phyloP scores from a whole-genome alignment of 2,797 vertebrate genomes.

The Pangasius larnaudii region DNA sequence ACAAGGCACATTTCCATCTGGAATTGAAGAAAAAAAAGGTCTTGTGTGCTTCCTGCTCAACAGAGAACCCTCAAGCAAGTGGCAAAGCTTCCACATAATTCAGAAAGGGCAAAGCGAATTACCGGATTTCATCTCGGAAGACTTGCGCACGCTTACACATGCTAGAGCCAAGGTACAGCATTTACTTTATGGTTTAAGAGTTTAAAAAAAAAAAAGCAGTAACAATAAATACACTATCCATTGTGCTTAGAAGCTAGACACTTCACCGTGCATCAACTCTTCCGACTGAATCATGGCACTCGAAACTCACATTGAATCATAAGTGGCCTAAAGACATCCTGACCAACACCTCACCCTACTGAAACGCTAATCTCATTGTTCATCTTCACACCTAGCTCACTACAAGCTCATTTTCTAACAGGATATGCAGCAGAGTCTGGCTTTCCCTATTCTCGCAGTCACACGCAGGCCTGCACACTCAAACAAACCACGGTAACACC shows the following conservation, averaged over 20 bases:
- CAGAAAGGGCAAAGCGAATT: background rate
- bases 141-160: background rate
- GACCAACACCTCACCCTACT: background rate
- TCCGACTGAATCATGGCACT: background rate
- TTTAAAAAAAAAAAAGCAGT: background rate
- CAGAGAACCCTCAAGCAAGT: background rate
- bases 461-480: background rate
- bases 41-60: background rate
- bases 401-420: background rate
- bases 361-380: background rate
- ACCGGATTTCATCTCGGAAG: background rate
- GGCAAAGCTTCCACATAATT: background rate
- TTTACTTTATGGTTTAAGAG: background rate
- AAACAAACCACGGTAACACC: constrained; percentile 7
- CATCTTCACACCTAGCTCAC: constrained; percentile 13
- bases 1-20: background rate
- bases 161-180: background rate
- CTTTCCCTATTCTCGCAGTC: constrained; percentile 30
- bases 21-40: too few species aligned
- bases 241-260: background rate
- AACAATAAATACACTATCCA: background rate
- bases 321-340: background rate
- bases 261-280: too few species aligned
- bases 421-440: background rate
- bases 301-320: background rate